Base-by-base conservation (phyloP, 2,113 vertebrate genomes). In the Tylochromis polylepis region DNA sequence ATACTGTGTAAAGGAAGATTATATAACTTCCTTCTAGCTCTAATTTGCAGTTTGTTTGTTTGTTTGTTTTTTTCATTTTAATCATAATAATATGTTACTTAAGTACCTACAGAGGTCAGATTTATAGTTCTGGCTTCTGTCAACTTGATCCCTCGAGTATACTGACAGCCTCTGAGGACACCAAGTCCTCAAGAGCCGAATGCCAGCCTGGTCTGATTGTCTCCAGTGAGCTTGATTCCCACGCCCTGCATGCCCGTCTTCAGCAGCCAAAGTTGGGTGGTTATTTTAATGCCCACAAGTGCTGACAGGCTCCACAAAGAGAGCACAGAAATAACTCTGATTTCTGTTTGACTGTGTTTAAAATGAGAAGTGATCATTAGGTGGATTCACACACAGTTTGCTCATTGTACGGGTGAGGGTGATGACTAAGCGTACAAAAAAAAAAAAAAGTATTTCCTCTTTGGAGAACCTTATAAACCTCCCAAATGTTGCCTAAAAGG, bases 251-350 rank as follows among this genome's bases (percentile, higher is more conserved):
- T 65, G 65, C 84, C 88, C 81, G 78, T 6, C 77, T 51, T 55
- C 56, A 84, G 58, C 41, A 29, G 75, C 79, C 65, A 81, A 85
- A 88, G 84, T 38, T n/a, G 36, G 57, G 46, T 14, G 56, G 81
- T 57, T 79, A 90, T 93, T 92, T 90, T 87, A 92, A 92, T 86
- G 82, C 62, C 53, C 16, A 5, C 1, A 15, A 62, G 84, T 3
- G 81, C 51, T 72, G 85, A 91, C 51, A 60, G 84, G 59, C 16
- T 8, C 20, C 43, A 91, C 90, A 93, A 88, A 86, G 83, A 85
- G 15, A 38, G 57, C 85, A 89, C 79, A 84, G 62, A 77, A 89
- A 85, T 57, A 85, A 79, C 56, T 51, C 29, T n/a, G 67, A 87
- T 85, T 78, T 84, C n/a, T 59, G 20, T 78, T 82, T 1, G 5